These are phyloP conservation scores for Polydrusus cervinus DNA, from an alignment of 2,888 invertebrate species.

Conservation along the genomic window DNA sequence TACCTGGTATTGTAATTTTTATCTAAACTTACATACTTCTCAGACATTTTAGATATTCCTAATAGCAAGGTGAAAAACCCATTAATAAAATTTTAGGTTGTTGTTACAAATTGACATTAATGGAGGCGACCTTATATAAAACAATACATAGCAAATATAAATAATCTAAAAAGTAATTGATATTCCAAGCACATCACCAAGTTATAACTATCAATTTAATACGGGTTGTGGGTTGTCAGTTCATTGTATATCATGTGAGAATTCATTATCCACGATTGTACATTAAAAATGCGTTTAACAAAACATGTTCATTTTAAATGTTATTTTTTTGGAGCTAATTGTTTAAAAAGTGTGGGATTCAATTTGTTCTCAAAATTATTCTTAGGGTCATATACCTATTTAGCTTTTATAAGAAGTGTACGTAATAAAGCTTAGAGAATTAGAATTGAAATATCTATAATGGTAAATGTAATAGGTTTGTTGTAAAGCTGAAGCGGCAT, in stretches of 20 bases:
- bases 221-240: slow-evolving; percentile 51
- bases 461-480: slow-evolving; percentile 10
- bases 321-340: slow-evolving; percentile 36
- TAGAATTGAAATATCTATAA: slow-evolving; percentile 9
- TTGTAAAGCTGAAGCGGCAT: neutral
- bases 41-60: neutral
- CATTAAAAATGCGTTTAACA: slow-evolving; percentile 15
- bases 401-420: slow-evolving; percentile 7
- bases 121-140: slow-evolving; percentile 24
- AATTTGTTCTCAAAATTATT: slow-evolving; percentile 22
- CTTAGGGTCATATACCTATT: slow-evolving; percentile 24
- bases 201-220: slow-evolving; percentile 53
- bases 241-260: slow-evolving; percentile 35
- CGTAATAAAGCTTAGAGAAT: slow-evolving; percentile 13
- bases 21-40: too few species aligned
- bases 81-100: neutral
- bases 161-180: slow-evolving; percentile 35
- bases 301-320: slow-evolving; percentile 29
- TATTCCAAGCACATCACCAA: slow-evolving; percentile 46
- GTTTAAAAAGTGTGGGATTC: slow-evolving; percentile 44
- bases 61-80: neutral
- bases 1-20: too few species aligned
- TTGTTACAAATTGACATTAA: slow-evolving; percentile 29
- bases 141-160: slow-evolving; percentile 26
- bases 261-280: slow-evolving; percentile 25